Evolutionary conservation across 2,888 invertebrate genomes (phyloP).

Genomic region (Eristalinus aeneus): DNA sequence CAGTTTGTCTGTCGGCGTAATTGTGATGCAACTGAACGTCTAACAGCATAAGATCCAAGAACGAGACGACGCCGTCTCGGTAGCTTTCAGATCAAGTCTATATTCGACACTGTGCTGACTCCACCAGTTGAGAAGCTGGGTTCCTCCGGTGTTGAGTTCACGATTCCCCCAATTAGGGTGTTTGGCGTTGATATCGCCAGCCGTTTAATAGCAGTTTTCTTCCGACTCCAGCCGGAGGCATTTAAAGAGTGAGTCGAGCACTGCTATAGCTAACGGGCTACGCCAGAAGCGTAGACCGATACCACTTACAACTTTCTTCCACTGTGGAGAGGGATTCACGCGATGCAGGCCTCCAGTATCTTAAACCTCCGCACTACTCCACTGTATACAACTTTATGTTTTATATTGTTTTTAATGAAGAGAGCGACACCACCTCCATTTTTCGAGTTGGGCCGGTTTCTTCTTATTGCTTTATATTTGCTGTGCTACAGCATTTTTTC

Average conservation of each 20-base stretch:
- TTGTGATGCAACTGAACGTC: neutral
- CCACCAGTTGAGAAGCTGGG: neutral
- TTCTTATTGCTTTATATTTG: neutral
- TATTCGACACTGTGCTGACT: neutral
- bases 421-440: neutral
- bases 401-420: too few relatives aligned
- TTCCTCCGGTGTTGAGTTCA: too few relatives aligned
- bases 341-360: too few relatives aligned
- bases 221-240: too few relatives aligned
- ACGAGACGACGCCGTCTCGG: neutral
- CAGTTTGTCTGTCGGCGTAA: neutral
- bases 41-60: neutral
- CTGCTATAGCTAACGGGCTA: too few relatives aligned
- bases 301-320: too few relatives aligned
- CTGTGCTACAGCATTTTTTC: neutral
- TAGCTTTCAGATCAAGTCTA: neutral
- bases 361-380: too few relatives aligned
- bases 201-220: neutral
- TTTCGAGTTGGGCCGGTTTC: neutral
- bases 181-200: neutral
- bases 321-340: too few relatives aligned
- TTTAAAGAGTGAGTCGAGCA: neutral
- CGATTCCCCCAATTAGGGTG: neutral
- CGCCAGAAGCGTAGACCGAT: too few relatives aligned
- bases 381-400: too few relatives aligned